phyloP scores from a whole-genome alignment of 1,140 invertebrate genomes.

The Plutomurus gul region DNA sequence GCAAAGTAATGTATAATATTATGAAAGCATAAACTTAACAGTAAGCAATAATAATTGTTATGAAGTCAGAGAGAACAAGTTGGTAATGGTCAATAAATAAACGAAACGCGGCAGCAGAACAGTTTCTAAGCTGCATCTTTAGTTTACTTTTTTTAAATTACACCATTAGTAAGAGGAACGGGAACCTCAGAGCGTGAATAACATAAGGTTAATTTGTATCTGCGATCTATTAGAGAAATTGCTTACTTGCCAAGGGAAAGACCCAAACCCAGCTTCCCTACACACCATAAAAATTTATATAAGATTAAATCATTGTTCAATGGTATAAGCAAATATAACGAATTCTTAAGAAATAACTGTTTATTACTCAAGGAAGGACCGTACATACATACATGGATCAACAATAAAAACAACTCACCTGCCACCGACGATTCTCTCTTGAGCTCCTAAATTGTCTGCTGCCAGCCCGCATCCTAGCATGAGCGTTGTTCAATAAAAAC shows the following conservation, averaged over 20 bases:
- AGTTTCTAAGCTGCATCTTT: slow-evolving; percentile 10
- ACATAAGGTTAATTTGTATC: neutral
- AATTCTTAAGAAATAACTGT: neutral
- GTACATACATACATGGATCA: neutral
- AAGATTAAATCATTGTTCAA: neutral
- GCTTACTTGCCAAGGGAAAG: slow-evolving; percentile 87
- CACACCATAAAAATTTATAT: neutral
- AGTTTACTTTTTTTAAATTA: neutral
- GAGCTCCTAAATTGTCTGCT: slow-evolving; percentile 74
- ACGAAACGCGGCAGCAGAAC: neutral
- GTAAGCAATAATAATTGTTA: neutral
- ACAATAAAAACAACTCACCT: slow-evolving; percentile 71
- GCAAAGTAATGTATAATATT: neutral
- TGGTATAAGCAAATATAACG: neutral
- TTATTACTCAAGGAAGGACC: no score
- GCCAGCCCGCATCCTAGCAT: slow-evolving; percentile 80
- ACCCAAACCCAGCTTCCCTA: slow-evolving; percentile 68
- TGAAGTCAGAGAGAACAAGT: neutral
- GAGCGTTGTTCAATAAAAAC: slow-evolving; percentile 27
- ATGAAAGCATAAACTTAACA: neutral
- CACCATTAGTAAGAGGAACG: neutral
- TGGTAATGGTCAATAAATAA: neutral
- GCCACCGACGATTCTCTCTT: slow-evolving; percentile 87
- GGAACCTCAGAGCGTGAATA: slow-evolving; percentile 10
- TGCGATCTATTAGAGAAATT: neutral